Evolutionary conservation across 2,113 vertebrate genomes (phyloP), one percentile per base, ranked within the genome.

Genomic region (Hippotragus niger): DNA sequence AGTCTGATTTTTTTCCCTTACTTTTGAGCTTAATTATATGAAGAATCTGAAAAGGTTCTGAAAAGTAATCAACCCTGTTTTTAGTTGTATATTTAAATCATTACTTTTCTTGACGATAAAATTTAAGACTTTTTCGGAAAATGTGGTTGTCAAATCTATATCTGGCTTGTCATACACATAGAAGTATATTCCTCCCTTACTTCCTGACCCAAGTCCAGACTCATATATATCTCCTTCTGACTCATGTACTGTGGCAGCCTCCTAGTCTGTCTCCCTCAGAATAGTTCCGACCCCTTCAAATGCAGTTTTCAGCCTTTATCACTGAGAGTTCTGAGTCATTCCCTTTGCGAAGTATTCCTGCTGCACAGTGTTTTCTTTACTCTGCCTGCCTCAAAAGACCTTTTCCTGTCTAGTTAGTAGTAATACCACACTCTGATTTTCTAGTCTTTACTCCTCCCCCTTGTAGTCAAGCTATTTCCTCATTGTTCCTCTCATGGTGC

Each of bases 1-100:
- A 29, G 16, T 87, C 71, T 94, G 50, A 57, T 62, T 58, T 82
- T 76, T 45, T 36, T 23, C 10, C 25, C n/a, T 33, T 21, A 71
- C 17, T 95, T 96, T 93, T 90, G 7, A 90, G 5, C 86, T 91
- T 60, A 83, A 50, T 74, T 91, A 90, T 43, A 27, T 67, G 47
- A 88, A 58, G 50, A 93, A 15, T 58, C 60, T 95, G 96, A 55
- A 82, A 88, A 93, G 88, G 12, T 67, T 60, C 16, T n/a, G 64
- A 95, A 91, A 21, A 81, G n/a, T 29, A 88, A 62, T 89, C n/a
- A 91, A 9, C 74, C 19, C 64, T 64, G 47, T 62, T 23, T 45
- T 95, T 91, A 95, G 2, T 64, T 92, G 13, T 95, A 55, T 88
- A 87, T 93, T 86, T 90, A 96, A 93, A 60, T 95, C 45, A 95